Base-by-base conservation (phyloP, 1,140 invertebrate species). In the Drosophila malerkotliana region DNA sequence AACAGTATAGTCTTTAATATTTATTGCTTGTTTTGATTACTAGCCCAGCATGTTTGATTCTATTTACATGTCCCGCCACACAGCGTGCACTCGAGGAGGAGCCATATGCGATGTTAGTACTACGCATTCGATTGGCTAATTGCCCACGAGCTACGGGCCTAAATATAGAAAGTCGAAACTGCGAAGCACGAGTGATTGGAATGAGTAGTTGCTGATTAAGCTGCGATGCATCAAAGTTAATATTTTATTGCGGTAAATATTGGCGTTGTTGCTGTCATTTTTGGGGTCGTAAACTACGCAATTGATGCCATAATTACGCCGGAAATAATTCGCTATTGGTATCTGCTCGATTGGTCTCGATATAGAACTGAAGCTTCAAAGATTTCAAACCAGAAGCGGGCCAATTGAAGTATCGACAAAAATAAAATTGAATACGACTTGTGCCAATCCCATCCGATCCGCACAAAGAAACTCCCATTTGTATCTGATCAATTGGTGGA, bases 341-440 rank as follows among this genome's bases (percentile, higher is more conserved):
- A 83, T 79, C 79, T 83, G 79, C 79, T n/a, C n/a, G n/a, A n/a
- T n/a, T 80, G 75, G 75, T 44, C 21, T 67, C 83, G 79, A 83
- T 82, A 83, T 83, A 82, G 69, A 71, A 58, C 48, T 34, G 54
- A 44, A 48, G 34, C 59, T 7, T 28, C 26, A 28, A 28, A 28
- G 5, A 28, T 30, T 4, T 45, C 18, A 7, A n/a, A 14, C n/a
- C 1, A 28, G 8, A 52, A 52, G 39, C 21, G 48, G 39, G 30
- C 24, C 58, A 30, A 32, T 51, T 63, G 47, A 67, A 44, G 48
- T 55, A 28, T n/a, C n/a, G n/a, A n/a, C 30, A 5, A 12, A 68
- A 47, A 68, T 55, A 48, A 44, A 37, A 67, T 67, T 53, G 21
- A 47, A 45, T 47, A 7, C 30, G 49, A 55, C 21, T 21, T 67